phyloP scores from a whole-genome alignment of 2,888 invertebrate species.

The Drosophila meridionalis region DNA sequence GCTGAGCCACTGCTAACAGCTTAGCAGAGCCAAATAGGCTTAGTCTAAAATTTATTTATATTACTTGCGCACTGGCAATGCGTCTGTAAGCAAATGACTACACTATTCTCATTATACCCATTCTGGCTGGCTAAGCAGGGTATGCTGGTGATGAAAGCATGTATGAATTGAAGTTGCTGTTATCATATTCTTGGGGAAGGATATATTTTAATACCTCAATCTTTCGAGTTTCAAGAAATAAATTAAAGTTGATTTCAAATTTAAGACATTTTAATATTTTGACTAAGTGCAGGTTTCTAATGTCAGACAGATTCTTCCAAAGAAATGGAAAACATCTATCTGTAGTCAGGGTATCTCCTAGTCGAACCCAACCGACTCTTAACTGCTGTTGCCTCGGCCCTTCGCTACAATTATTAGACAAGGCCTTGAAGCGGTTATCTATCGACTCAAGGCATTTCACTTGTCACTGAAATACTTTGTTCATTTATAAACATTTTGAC shows the following conservation, averaged over 20 bases:
- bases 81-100: slow-evolving; percentile 27
- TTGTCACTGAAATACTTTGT: slow-evolving; percentile 17
- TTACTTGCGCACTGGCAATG: slow-evolving; percentile 27
- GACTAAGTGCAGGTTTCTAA: too few relatives aligned
- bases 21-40: slow-evolving; percentile 53
- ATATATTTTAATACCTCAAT: background rate
- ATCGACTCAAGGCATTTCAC: slow-evolving; percentile 13
- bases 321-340: too few relatives aligned
- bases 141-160: background rate
- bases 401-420: slow-evolving; percentile 29
- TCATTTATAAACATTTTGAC: slow-evolving; percentile 24
- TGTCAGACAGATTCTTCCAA: too few relatives aligned
- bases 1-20: slow-evolving; percentile 23
- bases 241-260: background rate
- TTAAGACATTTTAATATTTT: too few relatives aligned
- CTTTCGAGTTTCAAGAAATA: background rate
- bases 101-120: slow-evolving; percentile 9
- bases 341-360: background rate
- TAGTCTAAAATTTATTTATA: slow-evolving; percentile 61
- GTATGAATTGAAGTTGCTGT: background rate
- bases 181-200: background rate
- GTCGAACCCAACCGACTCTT: background rate
- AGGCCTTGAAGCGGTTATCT: slow-evolving; percentile 31
- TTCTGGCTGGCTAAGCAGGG: background rate
- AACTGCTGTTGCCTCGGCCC: slow-evolving; percentile 22